Evolutionary conservation across 2,888 invertebrate species (phyloP), one percentile per base, ranked within the genome.

Genomic region (Myathropa florea): DNA sequence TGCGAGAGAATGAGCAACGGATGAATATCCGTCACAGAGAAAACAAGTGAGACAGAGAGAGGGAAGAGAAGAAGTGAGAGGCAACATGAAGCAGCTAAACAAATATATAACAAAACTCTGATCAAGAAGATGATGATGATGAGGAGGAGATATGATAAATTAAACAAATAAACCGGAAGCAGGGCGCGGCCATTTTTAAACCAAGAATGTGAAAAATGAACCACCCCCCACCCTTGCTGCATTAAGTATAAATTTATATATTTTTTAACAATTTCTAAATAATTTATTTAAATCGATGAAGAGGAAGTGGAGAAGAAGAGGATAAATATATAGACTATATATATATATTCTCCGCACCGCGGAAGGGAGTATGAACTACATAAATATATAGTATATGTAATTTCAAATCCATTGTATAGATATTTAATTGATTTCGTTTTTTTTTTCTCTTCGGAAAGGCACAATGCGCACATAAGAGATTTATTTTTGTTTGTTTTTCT

Each of bases 241-340:
- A 71, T 86, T 79, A 86, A 82, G 63, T 73, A 75, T 86, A 82
- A 70, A 64, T 85, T 82, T 82, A 73, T 59, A 60, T 61, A 46
- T 80, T 64, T 26, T 63, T 64, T 78, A 57, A 68, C 64, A 79
- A 53, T 83, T 79, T 86, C 78, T 86, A 75, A 78, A 86, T 86
- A 83, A 86, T 86, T 86, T 86, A 86, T 86, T 86, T 68, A 81
- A 77, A 46, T 33, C 33, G 33, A 33, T 33, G 33, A n/a, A 46
- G 0, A 46, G 7, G 6, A 46, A 67, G 59, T 57, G 6, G 30
- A 81, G 71, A 81, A 59, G 61, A 53, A 33, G 36, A 39, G 30
- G 61, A 33, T 78, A 57, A 78, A 71, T 75, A 36, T 75, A 71
- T 10, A 60, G 72, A 82, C 59, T 78, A 64, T 75, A 73, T 73